Percentiles rank a stretch among this genome's conserved stretches.
Evolutionary conservation across 1,140 invertebrate species (phyloP).

Genomic region (Acromyrmex heyeri): DNA sequence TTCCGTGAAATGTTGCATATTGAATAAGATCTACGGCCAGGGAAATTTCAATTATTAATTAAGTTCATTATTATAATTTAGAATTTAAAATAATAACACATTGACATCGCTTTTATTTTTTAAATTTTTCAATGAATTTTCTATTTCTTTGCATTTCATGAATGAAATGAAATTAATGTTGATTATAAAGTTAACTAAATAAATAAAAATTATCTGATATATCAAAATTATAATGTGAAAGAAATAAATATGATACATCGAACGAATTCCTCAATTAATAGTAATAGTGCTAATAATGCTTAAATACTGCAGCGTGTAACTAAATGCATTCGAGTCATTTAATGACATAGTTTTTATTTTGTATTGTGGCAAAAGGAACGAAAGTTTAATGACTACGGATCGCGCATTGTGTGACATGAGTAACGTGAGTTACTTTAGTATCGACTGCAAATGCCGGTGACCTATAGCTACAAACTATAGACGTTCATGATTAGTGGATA

Average conservation of each 20-base stretch:
- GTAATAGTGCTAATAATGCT: background rate
- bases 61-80: conserved; percentile 15
- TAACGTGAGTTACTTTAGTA: conserved; percentile 41
- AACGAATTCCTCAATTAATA: conserved; percentile 7
- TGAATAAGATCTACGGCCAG: conserved; percentile 1
- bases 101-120: background rate
- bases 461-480: conserved; percentile 41
- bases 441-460: conserved; percentile 40
- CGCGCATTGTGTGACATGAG: background rate
- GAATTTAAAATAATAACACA: background rate
- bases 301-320: background rate
- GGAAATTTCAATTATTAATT: background rate
- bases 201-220: background rate
- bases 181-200: background rate
- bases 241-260: background rate
- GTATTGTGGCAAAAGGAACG: background rate
- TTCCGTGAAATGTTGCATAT: conserved; percentile 2
- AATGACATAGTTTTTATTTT: background rate
- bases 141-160: background rate
- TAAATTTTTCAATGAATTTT: background rate
- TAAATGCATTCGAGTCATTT: background rate
- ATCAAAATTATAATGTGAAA: background rate
- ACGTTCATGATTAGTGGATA: conserved; percentile 61
- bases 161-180: background rate
- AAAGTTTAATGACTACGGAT: conserved; percentile 13